Evolutionary conservation across 2,797 vertebrate genomes (phyloP).

Genomic region (Euthynnus affinis): DNA sequence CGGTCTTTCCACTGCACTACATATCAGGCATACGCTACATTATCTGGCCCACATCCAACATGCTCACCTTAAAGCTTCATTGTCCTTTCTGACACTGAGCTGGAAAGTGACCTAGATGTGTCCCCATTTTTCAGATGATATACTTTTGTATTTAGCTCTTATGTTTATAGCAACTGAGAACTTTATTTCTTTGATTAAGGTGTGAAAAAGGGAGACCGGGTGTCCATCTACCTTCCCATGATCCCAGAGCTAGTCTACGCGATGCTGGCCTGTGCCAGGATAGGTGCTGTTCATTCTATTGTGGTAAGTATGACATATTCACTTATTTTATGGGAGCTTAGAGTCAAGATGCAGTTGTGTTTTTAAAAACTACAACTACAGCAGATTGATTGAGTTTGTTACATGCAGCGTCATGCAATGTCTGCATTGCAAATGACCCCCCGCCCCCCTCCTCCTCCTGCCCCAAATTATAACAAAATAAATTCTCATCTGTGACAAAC

Average conservation of each 20-base stretch:
- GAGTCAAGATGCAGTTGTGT: not conserved
- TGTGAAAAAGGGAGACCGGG: conserved; percentile 86
- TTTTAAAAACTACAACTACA: not conserved
- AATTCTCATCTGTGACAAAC: not conserved
- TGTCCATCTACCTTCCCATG: conserved; percentile 89
- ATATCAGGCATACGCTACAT: not conserved
- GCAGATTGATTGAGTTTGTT: not conserved
- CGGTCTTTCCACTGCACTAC: not conserved
- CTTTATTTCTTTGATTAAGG: conserved; percentile 63
- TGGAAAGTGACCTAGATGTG: not conserved
- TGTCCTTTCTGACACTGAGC: not conserved
- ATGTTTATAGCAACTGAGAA: not conserved
- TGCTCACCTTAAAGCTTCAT: not conserved
- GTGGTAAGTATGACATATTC: conserved; percentile 78
- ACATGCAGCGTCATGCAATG: not conserved
- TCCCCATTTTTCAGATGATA: not conserved
- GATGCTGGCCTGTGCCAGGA: conserved; percentile 88
- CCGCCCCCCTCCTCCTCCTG: too few relatives aligned
- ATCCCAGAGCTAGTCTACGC: conserved; percentile 87
- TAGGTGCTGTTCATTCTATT: conserved; percentile 87
- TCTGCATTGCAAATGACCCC: not conserved
- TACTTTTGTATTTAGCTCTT: not conserved
- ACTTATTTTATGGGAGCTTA: not conserved
- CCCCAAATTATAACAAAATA: too few relatives aligned
- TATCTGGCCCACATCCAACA: not conserved